Base-by-base conservation (phyloP, 1,140 invertebrate genomes). In the Brachionus plicatilis region DNA sequence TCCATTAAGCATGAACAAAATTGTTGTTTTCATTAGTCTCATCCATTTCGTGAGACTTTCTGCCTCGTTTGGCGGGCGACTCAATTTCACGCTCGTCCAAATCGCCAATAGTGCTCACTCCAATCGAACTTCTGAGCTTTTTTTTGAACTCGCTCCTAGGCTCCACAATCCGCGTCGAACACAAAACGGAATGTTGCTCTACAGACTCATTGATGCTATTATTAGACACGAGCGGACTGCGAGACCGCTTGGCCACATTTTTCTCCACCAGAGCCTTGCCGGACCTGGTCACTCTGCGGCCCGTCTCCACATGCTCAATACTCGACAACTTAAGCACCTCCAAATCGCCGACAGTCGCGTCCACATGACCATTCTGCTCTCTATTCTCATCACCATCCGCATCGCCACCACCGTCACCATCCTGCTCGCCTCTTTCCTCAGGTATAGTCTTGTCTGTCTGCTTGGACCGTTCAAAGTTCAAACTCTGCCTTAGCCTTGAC, bases 141-240 rank as follows among this genome's bases (percentile, higher is more conserved):
- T 50, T 76, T 29, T 24, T 76, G 24, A 72, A 72, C n/a, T 45
- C 72, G 20, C 5, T 37, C 11, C 27, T 47, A 11, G 72, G 72
- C 43, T 76, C 68, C 4, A 37, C 79, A 14, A 82, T 82, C 1
- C 79, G 79, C 24, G 79, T 82, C 79, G 79, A 82, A 6, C 53
- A 45, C 79, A 82, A 82, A 12, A 82, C 27, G 6, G n/a, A 29
- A 68, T 65, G 37, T 29, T 60, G 53, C 6, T 82, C 53, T 1
- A 43, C 29, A 0, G 79, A 27, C 33, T 82, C 79, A 17, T 82
- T 82, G 20, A 82, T 82, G 17, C 79, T 82, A 68, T 82, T 65
- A 33, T 82, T 82, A 4, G 79, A 60, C 3, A 82, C 79, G 7
- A 82, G 29, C n/a, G 79, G 79, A 66, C 79, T 82, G 14, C 79